Evolutionary conservation across 2,888 invertebrate genomes (phyloP).

Genomic region (Chloroclysta siterata): DNA sequence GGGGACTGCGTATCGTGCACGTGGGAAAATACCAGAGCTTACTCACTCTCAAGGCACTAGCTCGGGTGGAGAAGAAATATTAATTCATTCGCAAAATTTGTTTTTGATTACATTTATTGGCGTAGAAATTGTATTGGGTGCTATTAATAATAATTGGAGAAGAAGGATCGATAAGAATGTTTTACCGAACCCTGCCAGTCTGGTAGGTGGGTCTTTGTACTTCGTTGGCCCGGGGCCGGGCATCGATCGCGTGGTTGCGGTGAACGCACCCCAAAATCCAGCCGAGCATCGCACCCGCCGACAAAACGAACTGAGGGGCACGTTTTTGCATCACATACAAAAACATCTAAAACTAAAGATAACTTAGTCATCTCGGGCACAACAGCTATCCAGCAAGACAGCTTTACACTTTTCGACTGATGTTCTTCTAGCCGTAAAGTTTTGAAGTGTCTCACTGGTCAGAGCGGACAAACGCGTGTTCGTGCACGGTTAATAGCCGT

Average conservation of each 20-base stretch:
- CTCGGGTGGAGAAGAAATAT: slow-evolving; percentile 46
- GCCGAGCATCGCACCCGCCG: slow-evolving; percentile 64
- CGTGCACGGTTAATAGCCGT: slow-evolving; percentile 72
- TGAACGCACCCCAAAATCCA: slow-evolving; percentile 76
- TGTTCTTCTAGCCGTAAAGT: slow-evolving; percentile 39
- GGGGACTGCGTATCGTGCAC: slow-evolving; percentile 53
- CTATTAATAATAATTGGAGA: slow-evolving; percentile 35
- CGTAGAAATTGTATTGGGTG: slow-evolving; percentile 44
- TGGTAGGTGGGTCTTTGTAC: slow-evolving; percentile 67
- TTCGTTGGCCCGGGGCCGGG: slow-evolving; percentile 64
- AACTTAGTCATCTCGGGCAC: slow-evolving; percentile 36
- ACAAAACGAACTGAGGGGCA: slow-evolving; percentile 57
- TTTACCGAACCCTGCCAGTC: slow-evolving; percentile 59
- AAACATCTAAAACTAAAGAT: slow-evolving; percentile 54
- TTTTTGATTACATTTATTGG: slow-evolving; percentile 39
- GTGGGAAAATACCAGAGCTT: slow-evolving; percentile 62
- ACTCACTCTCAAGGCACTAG: slow-evolving; percentile 48
- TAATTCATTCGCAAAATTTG: slow-evolving; percentile 49
- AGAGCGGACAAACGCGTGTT: slow-evolving; percentile 48
- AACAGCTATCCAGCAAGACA: slow-evolving; percentile 20
- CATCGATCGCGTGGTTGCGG: slow-evolving; percentile 78
- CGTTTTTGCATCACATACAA: slow-evolving; percentile 57
- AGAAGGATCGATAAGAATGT: slow-evolving; percentile 49
- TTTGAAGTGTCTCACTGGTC: slow-evolving; percentile 50
- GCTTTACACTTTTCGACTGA: slow-evolving; percentile 5